Evolutionary conservation across 2,113 vertebrate species (phyloP), one percentile per base, ranked within the genome.

Genomic region (Forbesichthys agassizii): DNA sequence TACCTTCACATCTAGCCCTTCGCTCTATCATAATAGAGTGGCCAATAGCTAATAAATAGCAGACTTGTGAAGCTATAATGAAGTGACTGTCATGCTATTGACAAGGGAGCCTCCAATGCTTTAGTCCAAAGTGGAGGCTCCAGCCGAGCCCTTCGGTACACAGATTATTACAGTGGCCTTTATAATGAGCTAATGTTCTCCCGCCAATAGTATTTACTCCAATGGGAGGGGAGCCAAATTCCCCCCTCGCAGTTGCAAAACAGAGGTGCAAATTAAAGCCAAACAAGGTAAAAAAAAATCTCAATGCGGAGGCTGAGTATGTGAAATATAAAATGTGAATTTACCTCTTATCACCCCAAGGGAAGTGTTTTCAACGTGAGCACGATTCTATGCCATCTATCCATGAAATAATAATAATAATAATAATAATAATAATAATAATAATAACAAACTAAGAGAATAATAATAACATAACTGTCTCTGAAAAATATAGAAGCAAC

Each of bases 251-350:
- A 90, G 89, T 83, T 84, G 81, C 78, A 88, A 86, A 90, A 77
- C 88, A 84, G 82, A 91, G 89, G 90, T 90, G 91, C 81, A 92
- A 92, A 92, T 92, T 88, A 88, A 89, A 89, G 85, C 48, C 77
- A 82, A 82, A 84, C 74, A 82, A 75, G 51, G 76, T 20, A 5
- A 69, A 66, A 80, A 80, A 76, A 49, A 51, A 42, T 33, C 16
- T 51, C 11, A 63, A 59, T 71, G 1, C 33, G 20, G 65, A 48
- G n/a, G 49, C 58, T 51, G 68, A 33, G 59, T 46, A 62, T 33
- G 20, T 16, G 56, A 16, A 12, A 4, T 52, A 14, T 42, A 42
- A 42, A 42, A 42, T 42, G 36, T 42, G 36, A 42, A 42, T 42
- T 42, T 42, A 42, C 5, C 36, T 42, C 4, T 42, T 42, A 27